phyloP scores from a whole-genome alignment of 2,113 vertebrate species.

The Trogon melanurus region DNA sequence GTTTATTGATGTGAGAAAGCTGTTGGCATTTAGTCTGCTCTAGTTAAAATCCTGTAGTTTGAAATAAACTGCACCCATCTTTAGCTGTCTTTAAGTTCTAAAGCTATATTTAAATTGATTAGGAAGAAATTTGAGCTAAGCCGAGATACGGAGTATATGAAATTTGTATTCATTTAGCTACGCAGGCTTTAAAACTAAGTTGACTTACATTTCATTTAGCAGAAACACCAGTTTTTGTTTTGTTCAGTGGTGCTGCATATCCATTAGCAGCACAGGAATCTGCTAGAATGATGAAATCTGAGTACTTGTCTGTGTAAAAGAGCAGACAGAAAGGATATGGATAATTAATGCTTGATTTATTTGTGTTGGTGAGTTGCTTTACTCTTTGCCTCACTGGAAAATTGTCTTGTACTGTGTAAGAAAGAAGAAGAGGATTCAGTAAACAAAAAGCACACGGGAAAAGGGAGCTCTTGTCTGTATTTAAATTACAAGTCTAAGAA shows the following conservation, averaged over 20 bases:
- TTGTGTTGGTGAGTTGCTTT: not conserved
- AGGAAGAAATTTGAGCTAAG: not conserved
- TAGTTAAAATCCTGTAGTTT: not conserved
- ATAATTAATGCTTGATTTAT: slow-evolving; percentile 18
- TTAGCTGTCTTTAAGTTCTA: not conserved
- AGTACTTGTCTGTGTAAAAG: not conserved
- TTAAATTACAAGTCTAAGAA: not conserved
- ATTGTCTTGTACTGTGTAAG: not conserved
- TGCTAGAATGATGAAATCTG: not conserved
- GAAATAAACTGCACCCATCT: not conserved
- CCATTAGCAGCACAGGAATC: not conserved
- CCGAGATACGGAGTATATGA: not conserved
- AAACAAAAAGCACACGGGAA: not conserved
- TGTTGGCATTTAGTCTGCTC: not conserved
- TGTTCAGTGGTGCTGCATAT: not conserved
- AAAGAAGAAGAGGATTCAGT: not conserved
- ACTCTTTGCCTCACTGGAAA: not conserved
- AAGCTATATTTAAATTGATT: not conserved
- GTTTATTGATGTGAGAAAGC: slow-evolving; percentile 2
- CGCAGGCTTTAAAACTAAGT: not conserved
- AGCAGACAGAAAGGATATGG: not conserved
- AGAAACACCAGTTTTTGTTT: not conserved
- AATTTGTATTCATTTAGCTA: not conserved
- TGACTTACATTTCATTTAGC: not conserved
- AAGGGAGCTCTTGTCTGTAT: not conserved